Evolutionary conservation across 2,888 invertebrate species (phyloP).

Genomic region (Cylloceria caligata): DNA sequence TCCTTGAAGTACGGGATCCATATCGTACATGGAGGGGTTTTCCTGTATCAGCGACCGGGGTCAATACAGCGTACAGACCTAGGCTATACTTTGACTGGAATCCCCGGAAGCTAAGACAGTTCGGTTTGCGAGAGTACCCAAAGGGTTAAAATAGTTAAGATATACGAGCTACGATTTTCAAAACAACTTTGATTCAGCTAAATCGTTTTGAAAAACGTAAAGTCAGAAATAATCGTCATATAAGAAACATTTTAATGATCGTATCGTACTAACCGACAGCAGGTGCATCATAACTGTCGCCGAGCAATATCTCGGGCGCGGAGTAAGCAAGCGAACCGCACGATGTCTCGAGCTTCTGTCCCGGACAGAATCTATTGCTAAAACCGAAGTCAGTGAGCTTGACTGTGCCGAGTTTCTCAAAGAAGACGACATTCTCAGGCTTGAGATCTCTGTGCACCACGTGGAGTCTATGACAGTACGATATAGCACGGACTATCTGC

Average conservation of each 20-base stretch:
- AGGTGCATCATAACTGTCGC: constrained; percentile 99
- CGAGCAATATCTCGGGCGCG: constrained; percentile 99
- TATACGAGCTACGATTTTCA: no score
- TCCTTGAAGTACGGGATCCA: no score
- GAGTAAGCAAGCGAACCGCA: constrained; percentile 99
- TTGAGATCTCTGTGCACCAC: constrained; percentile 97
- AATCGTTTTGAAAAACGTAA: no score
- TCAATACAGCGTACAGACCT: no score
- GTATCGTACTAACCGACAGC: constrained; percentile 92
- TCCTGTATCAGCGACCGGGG: no score
- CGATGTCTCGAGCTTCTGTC: constrained; percentile 98
- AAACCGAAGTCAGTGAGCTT: constrained; percentile 99
- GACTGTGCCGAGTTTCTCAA: constrained; percentile 97
- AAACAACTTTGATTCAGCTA: no score
- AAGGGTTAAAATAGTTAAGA: no score
- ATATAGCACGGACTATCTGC: constrained; percentile 98
- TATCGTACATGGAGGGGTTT: no score
- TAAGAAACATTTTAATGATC: neutral
- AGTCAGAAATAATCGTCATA: no score
- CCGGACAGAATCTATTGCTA: constrained; percentile 98
- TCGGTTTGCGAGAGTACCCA: no score
- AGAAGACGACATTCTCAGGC: constrained; percentile 99
- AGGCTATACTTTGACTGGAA: no score
- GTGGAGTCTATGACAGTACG: constrained; percentile 97
- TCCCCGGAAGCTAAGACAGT: no score